Conservation (phyloP, 2,113 vertebrate genomes). For the Candoia aspera region DNA sequence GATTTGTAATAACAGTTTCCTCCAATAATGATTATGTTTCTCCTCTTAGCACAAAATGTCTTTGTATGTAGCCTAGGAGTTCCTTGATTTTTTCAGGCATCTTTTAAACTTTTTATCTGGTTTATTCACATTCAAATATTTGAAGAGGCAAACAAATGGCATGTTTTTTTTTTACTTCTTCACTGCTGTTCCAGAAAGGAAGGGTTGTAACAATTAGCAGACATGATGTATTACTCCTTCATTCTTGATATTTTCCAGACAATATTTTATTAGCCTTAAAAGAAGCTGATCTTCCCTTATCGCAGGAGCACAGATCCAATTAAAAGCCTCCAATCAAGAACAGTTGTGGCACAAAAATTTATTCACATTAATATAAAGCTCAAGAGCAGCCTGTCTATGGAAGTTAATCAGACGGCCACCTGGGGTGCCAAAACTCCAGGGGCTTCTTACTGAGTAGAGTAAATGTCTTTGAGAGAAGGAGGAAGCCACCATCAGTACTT, state of each 20-base stretch:
- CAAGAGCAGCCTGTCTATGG: too few species aligned
- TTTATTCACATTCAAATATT: slow-evolving; percentile 17
- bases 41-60: not conserved
- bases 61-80: not conserved
- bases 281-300: not conserved
- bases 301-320: not conserved
- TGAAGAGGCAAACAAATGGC: not conserved
- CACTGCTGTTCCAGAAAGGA: not conserved
- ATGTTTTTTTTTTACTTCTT: not conserved
- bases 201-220: not conserved
- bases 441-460: too few species aligned
- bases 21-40: slow-evolving; percentile 2
- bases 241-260: not conserved
- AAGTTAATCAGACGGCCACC: too few species aligned
- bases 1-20: not conserved
- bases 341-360: not conserved
- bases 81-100: not conserved
- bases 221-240: not conserved
- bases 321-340: not conserved
- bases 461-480: not conserved
- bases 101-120: not conserved
- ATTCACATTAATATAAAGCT: not conserved
- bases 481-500: not conserved
- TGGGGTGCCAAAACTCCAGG: too few species aligned
- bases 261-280: slow-evolving; percentile 1